phyloP scores from a whole-genome alignment of 2,797 vertebrate genomes.

The Esox lucius region DNA sequence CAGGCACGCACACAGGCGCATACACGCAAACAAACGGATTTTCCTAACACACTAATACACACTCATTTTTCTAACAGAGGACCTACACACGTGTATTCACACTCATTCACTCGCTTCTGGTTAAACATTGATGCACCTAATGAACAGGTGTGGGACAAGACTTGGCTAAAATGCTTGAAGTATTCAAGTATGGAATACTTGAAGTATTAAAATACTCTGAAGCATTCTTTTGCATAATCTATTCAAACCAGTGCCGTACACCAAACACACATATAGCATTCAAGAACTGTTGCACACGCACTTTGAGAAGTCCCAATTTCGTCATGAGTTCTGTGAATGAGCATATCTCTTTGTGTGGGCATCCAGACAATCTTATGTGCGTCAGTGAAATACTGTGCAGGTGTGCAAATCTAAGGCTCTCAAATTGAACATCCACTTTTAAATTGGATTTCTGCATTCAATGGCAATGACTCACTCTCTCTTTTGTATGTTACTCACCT shows the following conservation, averaged over 20 bases:
- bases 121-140: not conserved
- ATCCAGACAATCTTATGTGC: not conserved
- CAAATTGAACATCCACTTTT: not conserved
- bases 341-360: not conserved
- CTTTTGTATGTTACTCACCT: not conserved
- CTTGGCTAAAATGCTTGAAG: not conserved
- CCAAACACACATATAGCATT: no score
- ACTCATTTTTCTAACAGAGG: not conserved
- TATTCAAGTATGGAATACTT: no score
- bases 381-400: not conserved
- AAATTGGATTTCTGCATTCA: not conserved
- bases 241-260: no score
- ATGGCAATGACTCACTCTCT: not conserved
- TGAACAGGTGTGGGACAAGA: not conserved
- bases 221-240: no score
- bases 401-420: not conserved
- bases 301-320: not conserved
- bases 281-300: not conserved
- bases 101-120: not conserved
- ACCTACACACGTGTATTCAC: not conserved
- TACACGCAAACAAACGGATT: not conserved
- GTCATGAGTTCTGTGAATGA: not conserved
- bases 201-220: no score
- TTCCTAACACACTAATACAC: not conserved
- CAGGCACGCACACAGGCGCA: not conserved